Evolutionary conservation across 2,888 invertebrate genomes (phyloP).

Genomic region (Drosophila lacicola): DNA sequence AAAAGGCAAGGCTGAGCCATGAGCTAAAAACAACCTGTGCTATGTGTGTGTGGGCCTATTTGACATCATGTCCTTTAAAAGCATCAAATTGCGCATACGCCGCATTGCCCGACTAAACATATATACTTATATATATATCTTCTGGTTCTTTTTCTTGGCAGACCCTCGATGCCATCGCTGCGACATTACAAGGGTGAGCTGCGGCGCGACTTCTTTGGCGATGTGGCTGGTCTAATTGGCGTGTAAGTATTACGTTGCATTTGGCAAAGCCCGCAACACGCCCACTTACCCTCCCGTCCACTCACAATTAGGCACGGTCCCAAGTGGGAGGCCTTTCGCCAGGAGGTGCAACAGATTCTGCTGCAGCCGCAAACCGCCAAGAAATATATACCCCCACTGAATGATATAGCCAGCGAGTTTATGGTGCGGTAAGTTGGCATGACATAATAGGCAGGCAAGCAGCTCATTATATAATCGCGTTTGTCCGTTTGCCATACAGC

Average conservation of each 20-base stretch:
- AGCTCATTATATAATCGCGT: constrained; percentile 12
- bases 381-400: constrained; percentile 90
- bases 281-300: not conserved
- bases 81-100: constrained; percentile 52
- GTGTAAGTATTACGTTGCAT: constrained; percentile 87
- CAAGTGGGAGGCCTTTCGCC: constrained; percentile 93
- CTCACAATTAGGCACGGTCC: constrained; percentile 90
- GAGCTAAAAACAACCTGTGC: constrained; percentile 21
- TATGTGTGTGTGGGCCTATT: constrained; percentile 9
- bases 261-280: constrained; percentile 11
- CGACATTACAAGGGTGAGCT: constrained; percentile 90
- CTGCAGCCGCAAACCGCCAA: constrained; percentile 92
- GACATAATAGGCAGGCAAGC: constrained; percentile 12
- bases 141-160: constrained; percentile 38
- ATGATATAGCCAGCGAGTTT: constrained; percentile 91
- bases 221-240: constrained; percentile 90
- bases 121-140: not conserved
- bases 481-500: constrained; percentile 83
- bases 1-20: constrained; percentile 2
- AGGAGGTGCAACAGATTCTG: constrained; percentile 93
- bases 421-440: constrained; percentile 87
- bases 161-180: constrained; percentile 90
- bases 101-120: constrained; percentile 29
- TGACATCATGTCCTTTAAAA: constrained; percentile 20
- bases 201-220: constrained; percentile 89